These are phyloP conservation scores for Heliconius ethilla DNA, from an alignment of 2,888 invertebrate genomes.

Conservation along the genomic window DNA sequence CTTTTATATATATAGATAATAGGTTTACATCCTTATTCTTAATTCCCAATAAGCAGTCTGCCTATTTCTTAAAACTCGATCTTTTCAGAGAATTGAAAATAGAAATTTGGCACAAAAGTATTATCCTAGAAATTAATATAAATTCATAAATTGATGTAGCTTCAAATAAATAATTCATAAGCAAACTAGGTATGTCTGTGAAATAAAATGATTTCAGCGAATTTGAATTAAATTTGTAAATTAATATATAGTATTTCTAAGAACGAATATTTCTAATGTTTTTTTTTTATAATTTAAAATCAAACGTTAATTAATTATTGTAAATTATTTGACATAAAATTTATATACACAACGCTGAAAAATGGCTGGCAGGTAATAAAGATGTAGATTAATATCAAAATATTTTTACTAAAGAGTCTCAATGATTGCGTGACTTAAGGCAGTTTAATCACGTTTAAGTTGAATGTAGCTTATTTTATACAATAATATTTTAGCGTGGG, in stretches of 20 bases:
- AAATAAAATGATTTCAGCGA: no score
- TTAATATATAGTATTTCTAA: no score
- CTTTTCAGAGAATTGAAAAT: neutral
- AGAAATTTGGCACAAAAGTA: neutral
- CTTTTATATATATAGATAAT: no score
- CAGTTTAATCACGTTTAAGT: constrained; percentile 44
- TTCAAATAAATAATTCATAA: neutral
- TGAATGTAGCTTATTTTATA: constrained; percentile 40
- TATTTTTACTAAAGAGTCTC: constrained; percentile 39
- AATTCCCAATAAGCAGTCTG: neutral
- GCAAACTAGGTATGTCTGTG: no score
- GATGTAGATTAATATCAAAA: constrained; percentile 45
- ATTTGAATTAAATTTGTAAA: no score
- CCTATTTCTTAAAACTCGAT: neutral
- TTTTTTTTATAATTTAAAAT: neutral
- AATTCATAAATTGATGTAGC: neutral
- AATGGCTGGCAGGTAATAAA: constrained; percentile 33
- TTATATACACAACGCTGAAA: neutral
- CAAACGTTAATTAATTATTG: neutral
- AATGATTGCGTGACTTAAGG: constrained; percentile 43
- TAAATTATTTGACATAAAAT: neutral
- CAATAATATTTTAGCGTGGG: constrained; percentile 44
- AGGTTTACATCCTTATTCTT: no score
- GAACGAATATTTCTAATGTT: neutral
- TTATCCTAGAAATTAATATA: neutral